Percentiles rank a stretch among this genome's conserved stretches.
Conservation (phyloP, 2,888 invertebrate species). For the Aproaerema taeniolella region DNA sequence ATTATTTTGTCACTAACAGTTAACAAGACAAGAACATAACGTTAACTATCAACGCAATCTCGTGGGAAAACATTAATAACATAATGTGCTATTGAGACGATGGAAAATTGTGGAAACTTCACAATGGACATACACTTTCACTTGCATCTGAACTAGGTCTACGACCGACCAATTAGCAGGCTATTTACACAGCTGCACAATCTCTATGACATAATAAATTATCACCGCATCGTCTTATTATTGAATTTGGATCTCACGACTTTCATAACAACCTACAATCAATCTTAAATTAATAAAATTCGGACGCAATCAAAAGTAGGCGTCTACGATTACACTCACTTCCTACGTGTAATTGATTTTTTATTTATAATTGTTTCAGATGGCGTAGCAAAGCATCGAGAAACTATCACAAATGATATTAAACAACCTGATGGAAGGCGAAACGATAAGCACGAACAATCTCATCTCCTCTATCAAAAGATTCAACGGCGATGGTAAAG, state of each 20-base stretch:
- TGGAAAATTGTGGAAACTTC: slow-evolving; percentile 27
- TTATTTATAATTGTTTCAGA: slow-evolving; percentile 51
- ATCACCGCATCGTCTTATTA: slow-evolving; percentile 11
- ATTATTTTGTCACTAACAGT: too few relatives aligned
- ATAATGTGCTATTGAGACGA: slow-evolving; percentile 23
- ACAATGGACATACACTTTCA: slow-evolving; percentile 33
- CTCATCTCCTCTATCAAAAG: slow-evolving; percentile 56
- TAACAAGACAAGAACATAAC: too few relatives aligned
- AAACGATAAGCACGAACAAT: slow-evolving; percentile 50
- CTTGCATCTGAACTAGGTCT: slow-evolving; percentile 23
- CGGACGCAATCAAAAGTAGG: too few relatives aligned
- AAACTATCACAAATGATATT: slow-evolving; percentile 57
- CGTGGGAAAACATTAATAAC: slow-evolving; percentile 30
- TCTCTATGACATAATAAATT: background rate
- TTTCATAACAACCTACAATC: slow-evolving; percentile 18
- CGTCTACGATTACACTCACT: slow-evolving; percentile 6
- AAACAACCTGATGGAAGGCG: slow-evolving; percentile 62
- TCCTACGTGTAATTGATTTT: slow-evolving; percentile 13
- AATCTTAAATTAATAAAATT: too few relatives aligned
- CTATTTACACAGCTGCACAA: background rate
- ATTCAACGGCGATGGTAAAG: slow-evolving; percentile 48
- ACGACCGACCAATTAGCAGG: slow-evolving; percentile 16
- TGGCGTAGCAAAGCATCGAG: slow-evolving; percentile 59
- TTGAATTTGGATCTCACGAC: slow-evolving; percentile 6
- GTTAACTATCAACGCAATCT: slow-evolving; percentile 9